phyloP scores from a whole-genome alignment of 2,888 invertebrate genomes.

The Taphrorychus bicolor region DNA sequence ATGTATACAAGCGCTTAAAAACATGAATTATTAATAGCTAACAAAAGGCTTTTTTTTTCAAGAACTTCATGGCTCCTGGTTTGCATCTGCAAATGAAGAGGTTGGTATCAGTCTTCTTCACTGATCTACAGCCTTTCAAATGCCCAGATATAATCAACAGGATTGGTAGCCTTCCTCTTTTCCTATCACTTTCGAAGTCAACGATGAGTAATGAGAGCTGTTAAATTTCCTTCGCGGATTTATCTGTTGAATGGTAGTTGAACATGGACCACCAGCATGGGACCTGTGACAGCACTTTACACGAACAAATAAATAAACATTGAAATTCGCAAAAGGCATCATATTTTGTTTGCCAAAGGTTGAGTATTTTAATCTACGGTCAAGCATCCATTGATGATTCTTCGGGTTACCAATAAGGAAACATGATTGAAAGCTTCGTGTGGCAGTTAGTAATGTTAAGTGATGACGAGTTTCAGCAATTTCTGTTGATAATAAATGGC shows the following conservation, averaged over 20 bases:
- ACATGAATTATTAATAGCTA: no score
- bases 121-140: no score
- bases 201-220: not conserved
- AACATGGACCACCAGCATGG: not conserved
- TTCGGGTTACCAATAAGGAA: not conserved
- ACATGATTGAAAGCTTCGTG: not conserved
- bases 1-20: no score
- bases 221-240: not conserved
- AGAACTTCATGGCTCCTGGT: no score
- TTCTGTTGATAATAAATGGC: no score
- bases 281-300: not conserved
- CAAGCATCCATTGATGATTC: not conserved
- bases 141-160: not conserved
- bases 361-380: not conserved
- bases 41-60: no score
- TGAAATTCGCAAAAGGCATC: not conserved
- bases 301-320: not conserved
- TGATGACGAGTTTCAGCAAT: no score
- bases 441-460: no score
- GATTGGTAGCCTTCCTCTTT: not conserved
- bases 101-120: no score
- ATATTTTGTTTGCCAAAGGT: not conserved
- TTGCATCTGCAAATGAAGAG: not conserved
- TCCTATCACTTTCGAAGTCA: not conserved
- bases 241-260: not conserved